Percentiles rank a stretch among this genome's conserved stretches.
Evolutionary conservation across 2,888 invertebrate species (phyloP).

Genomic region (Clostera curtula): DNA sequence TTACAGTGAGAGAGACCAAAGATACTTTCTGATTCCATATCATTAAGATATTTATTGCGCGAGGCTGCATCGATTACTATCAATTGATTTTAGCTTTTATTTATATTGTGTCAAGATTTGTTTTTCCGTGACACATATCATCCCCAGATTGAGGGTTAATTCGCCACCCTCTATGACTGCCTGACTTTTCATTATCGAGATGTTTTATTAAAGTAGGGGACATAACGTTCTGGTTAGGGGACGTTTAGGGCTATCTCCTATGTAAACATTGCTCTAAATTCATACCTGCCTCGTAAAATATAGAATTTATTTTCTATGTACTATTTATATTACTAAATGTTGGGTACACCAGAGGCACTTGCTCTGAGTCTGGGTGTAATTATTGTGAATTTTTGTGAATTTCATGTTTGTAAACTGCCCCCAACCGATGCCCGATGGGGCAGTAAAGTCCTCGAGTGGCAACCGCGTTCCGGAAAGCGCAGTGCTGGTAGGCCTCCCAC

Average conservation of each 20-base stretch:
- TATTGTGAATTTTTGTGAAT: no score
- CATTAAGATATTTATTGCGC: constrained; percentile 71
- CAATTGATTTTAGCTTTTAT: constrained; percentile 51
- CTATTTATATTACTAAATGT: no score
- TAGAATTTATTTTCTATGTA: no score
- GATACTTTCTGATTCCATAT: constrained; percentile 74
- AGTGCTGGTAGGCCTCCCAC: no score
- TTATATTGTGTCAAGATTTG: constrained; percentile 40
- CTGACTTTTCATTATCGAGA: constrained; percentile 76
- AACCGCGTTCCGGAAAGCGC: no score
- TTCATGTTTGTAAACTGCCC: no score
- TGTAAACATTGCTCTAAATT: constrained; percentile 11
- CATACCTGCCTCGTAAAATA: background rate
- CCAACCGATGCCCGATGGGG: no score
- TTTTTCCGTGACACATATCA: constrained; percentile 33
- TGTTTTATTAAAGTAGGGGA: constrained; percentile 72
- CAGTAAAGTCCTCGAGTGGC: no score
- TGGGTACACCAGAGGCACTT: no score
- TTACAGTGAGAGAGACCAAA: constrained; percentile 26
- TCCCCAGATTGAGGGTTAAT: constrained; percentile 48
- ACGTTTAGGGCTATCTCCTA: constrained; percentile 49
- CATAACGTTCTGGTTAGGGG: constrained; percentile 44
- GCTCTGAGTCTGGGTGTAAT: no score
- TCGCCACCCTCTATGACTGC: constrained; percentile 68
- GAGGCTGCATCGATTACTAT: constrained; percentile 25